A percentile compares a stretch with the other conserved stretches of the same genome.
phyloP scores from a whole-genome alignment of 2,113 vertebrate species.

The Elanus axillaris region DNA sequence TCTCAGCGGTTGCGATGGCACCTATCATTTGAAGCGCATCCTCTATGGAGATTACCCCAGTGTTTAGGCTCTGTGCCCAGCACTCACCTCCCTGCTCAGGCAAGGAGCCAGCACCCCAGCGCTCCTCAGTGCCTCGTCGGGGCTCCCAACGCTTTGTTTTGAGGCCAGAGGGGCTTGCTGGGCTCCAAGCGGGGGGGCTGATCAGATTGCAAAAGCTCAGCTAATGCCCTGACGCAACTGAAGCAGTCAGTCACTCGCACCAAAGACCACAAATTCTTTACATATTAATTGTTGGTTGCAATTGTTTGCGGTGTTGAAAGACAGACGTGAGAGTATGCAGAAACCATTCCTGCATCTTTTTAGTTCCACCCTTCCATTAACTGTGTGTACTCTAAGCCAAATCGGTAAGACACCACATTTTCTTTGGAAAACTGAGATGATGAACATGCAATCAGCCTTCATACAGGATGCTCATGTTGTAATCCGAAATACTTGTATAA shows the following conservation, averaged over 20 bases:
- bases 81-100: fast-evolving
- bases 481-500: not conserved
- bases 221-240: not conserved
- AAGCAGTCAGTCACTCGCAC: not conserved
- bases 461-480: not conserved
- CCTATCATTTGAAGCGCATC: fast-evolving
- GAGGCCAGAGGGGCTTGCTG: constrained; percentile 27
- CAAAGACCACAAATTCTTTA: constrained; percentile 20
- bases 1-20: not conserved
- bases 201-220: not conserved
- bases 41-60: not conserved
- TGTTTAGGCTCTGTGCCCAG: not conserved
- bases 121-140: not conserved
- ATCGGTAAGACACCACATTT: not conserved
- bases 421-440: not conserved
- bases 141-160: not conserved
- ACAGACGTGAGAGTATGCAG: not conserved
- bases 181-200: constrained; percentile 9
- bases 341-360: not conserved
- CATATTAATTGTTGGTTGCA: constrained; percentile 43
- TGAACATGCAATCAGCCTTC: not conserved
- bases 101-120: not conserved
- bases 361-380: not conserved
- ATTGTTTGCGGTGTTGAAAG: constrained; percentile 18
- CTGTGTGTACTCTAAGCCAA: not conserved